phyloP scores from a whole-genome alignment of 2,797 vertebrate genomes.

The Falco naumanni region DNA sequence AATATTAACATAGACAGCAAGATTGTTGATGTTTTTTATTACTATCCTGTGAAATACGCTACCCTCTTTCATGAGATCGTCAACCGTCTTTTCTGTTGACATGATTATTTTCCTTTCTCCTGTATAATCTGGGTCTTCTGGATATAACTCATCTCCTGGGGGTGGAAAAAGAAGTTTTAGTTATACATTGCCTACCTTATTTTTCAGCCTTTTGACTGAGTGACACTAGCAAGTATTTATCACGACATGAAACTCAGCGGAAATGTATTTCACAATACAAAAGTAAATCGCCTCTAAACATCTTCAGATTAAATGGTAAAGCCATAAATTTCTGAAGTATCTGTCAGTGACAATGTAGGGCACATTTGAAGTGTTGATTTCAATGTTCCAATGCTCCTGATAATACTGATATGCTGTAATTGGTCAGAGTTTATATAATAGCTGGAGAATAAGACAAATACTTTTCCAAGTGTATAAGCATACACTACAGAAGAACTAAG shows the following conservation, averaged over 20 bases:
- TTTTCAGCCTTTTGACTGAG: background rate
- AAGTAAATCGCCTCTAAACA: background rate
- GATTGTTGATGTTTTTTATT: background rate
- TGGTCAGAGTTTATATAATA: background rate
- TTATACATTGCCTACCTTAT: background rate
- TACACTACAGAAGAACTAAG: background rate
- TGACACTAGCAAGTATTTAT: background rate
- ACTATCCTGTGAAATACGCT: slow-evolving; percentile 72
- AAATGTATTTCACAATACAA: background rate
- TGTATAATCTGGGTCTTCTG: slow-evolving; percentile 73
- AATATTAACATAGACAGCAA: slow-evolving; percentile 66
- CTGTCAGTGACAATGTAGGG: background rate
- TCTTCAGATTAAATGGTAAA: background rate
- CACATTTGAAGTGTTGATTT: background rate
- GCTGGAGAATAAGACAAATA: background rate
- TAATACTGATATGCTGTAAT: background rate
- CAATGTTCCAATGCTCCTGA: background rate
- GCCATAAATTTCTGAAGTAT: background rate
- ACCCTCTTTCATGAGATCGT: slow-evolving; percentile 74
- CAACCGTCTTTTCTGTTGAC: slow-evolving; percentile 71
- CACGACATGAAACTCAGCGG: background rate
- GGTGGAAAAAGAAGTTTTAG: slow-evolving; percentile 15
- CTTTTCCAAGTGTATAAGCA: background rate
- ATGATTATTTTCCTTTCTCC: slow-evolving; percentile 55
- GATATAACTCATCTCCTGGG: slow-evolving; percentile 80